A percentile compares a stretch with the other conserved stretches of the same genome.
These are phyloP conservation scores for Discoglossus pictus DNA, from an alignment of 2,797 vertebrate genomes.

Conservation along the genomic window DNA sequence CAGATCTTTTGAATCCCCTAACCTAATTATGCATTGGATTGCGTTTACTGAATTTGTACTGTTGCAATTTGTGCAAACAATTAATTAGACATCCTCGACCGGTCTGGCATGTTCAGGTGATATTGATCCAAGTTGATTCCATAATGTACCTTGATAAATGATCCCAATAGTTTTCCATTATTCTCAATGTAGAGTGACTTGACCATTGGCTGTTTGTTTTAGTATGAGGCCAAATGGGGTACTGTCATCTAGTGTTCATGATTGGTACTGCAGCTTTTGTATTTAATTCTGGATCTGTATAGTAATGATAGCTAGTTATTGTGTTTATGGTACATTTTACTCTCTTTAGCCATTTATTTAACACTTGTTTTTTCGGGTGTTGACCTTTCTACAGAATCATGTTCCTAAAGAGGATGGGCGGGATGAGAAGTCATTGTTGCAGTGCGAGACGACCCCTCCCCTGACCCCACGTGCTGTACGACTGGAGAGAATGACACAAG, in stretches of 20 bases:
- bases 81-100: not conserved
- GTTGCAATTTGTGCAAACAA: not conserved
- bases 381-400: slow-evolving; percentile 75
- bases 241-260: not conserved
- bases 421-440: slow-evolving; percentile 77
- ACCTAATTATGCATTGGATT: too few relatives aligned
- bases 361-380: not conserved
- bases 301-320: too few relatives aligned
- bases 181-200: not conserved
- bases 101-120: not conserved
- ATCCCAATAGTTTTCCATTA: not conserved
- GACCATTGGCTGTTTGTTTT: not conserved
- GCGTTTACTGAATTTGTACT: too few relatives aligned
- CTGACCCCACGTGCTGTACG: slow-evolving; percentile 83
- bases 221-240: too few relatives aligned
- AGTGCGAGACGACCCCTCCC: slow-evolving; percentile 83
- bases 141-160: slow-evolving; percentile 14
- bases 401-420: slow-evolving; percentile 75
- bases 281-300: too few relatives aligned
- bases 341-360: too few relatives aligned
- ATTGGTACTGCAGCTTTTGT: not conserved
- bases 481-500: slow-evolving; percentile 85
- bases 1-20: too few relatives aligned
- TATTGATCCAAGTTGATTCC: slow-evolving; percentile 3
- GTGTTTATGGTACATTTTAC: not conserved